These are phyloP conservation scores for Reinhardtius hippoglossoides DNA, from an alignment of 2,113 vertebrate genomes.

Conservation along the genomic window DNA sequence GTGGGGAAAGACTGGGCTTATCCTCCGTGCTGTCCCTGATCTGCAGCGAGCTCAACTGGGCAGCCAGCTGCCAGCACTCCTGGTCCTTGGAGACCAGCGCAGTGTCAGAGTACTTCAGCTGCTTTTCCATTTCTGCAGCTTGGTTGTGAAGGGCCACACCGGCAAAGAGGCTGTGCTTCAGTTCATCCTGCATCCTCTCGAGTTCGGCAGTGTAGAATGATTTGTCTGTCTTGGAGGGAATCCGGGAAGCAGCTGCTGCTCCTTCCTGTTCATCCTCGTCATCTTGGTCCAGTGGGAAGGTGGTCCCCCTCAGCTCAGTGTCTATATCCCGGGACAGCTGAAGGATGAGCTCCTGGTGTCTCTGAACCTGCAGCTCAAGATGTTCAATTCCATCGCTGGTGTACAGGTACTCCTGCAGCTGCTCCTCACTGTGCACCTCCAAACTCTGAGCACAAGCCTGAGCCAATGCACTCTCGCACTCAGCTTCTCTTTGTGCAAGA, in stretches of 20 bases:
- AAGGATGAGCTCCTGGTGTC: slow-evolving; percentile 87
- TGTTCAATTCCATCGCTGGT: slow-evolving; percentile 84
- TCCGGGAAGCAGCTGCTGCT: slow-evolving; percentile 45
- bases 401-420: slow-evolving; percentile 80
- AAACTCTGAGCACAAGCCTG: slow-evolving; percentile 54
- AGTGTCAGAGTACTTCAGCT: slow-evolving; percentile 85
- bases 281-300: slow-evolving; percentile 1
- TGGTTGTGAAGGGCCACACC: slow-evolving; percentile 88
- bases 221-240: slow-evolving; percentile 42
- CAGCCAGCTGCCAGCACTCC: slow-evolving; percentile 89
- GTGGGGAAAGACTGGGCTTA: slow-evolving; percentile 10
- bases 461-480: slow-evolving; percentile 5
- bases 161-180: slow-evolving; percentile 87
- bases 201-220: slow-evolving; percentile 78
- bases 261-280: slow-evolving; percentile 51
- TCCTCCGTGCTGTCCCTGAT: slow-evolving; percentile 66
- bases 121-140: slow-evolving; percentile 87
- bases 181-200: slow-evolving; percentile 83
- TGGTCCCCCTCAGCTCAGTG: slow-evolving; percentile 79
- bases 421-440: slow-evolving; percentile 59
- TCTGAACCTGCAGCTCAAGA: slow-evolving; percentile 85
- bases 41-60: slow-evolving; percentile 86
- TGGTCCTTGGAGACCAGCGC: slow-evolving; percentile 86
- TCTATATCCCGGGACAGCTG: slow-evolving; percentile 90
- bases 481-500: slow-evolving; percentile 72